Base-by-base conservation (phyloP, 2,797 vertebrate species). In the Syngnathus rostellatus region DNA sequence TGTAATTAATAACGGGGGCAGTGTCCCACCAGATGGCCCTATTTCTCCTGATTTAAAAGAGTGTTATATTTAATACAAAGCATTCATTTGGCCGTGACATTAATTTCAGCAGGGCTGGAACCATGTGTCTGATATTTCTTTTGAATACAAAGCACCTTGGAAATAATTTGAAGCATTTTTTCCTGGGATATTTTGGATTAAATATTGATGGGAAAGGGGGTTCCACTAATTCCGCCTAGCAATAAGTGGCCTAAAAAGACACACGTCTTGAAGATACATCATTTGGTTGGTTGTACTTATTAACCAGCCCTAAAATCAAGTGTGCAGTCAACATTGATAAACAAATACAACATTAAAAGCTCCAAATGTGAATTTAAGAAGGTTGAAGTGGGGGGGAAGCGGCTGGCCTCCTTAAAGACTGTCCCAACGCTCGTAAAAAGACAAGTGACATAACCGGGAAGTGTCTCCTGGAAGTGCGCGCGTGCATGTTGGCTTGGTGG, bases 361-460 rank as follows among this genome's bases (percentile, higher is more conserved):
- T 60, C 40, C 43, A 62, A 21, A 62, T 23, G n/a, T 21, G 19
- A 11, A 14, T 41, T 62, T 11, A 43, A 25, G n/a, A 23, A 23
- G 60, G 40, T 45, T 2, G 21, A 14, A 62, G 31, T 43, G 37
- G 6, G 16, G 0, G 3, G 8, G 21, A 51, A 51, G 55, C 8
- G 55, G 25, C 14, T 37, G 5, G n/a, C 14, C 2, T 31, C 31
- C 6, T 23, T 8, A 54, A 23, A 23, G 53, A 54, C 1, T 23
- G 53, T 61, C 19, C 4, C 9, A 61, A 41, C 14, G 39, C 38
- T 41, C 9, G 8, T 61, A 59, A 39, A 59, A 60, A 21, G 19
- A 60, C 37, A 40, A 39, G 41, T 62, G 60, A 62, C 60, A 23
- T 62, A 21, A 62, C 60, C 40, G 41, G 60, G 12, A 62, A 62